These are phyloP conservation scores for Daboia siamensis DNA, from an alignment of 2,113 vertebrate genomes.

Conservation along the genomic window DNA sequence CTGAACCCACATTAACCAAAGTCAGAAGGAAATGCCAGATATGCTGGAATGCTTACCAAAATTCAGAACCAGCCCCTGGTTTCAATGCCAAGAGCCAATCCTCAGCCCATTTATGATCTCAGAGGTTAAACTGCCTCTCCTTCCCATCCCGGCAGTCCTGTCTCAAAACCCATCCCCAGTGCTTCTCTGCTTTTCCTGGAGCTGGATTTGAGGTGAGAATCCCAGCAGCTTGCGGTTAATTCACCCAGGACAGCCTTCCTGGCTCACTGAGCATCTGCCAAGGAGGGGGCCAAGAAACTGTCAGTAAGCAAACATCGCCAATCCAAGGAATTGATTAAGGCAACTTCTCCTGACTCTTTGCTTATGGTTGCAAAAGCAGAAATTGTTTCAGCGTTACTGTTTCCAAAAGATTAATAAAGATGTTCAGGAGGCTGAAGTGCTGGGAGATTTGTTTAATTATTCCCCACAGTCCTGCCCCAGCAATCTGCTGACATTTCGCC, in stretches of 20 bases:
- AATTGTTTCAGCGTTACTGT: conserved; percentile 55
- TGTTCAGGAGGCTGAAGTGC: conserved; percentile 81
- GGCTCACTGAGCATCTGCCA: conserved; percentile 52
- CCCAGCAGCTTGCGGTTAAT: conserved; percentile 58
- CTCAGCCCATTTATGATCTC: neutral
- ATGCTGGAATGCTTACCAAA: neutral
- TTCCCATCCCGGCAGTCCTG: neutral
- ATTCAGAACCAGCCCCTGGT: neutral
- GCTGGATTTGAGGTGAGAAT: conserved; percentile 60
- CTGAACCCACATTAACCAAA: neutral
- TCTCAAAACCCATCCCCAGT: neutral
- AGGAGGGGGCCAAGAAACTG: conserved; percentile 46
- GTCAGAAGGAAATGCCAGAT: neutral
- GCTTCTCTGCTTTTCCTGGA: neutral
- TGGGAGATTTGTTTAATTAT: conserved; percentile 86
- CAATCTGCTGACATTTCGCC: conserved; percentile 88
- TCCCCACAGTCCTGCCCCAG: conserved; percentile 81
- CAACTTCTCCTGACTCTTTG: conserved; percentile 62
- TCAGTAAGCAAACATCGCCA: conserved; percentile 55
- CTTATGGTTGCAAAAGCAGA: conserved; percentile 52
- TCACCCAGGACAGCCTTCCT: conserved; percentile 66
- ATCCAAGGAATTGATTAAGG: conserved; percentile 57
- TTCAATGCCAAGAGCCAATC: neutral
- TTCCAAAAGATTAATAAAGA: conserved; percentile 80
- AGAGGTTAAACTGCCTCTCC: neutral